Conservation (phyloP, 2,113 vertebrate species). For the Hassar affinis region DNA sequence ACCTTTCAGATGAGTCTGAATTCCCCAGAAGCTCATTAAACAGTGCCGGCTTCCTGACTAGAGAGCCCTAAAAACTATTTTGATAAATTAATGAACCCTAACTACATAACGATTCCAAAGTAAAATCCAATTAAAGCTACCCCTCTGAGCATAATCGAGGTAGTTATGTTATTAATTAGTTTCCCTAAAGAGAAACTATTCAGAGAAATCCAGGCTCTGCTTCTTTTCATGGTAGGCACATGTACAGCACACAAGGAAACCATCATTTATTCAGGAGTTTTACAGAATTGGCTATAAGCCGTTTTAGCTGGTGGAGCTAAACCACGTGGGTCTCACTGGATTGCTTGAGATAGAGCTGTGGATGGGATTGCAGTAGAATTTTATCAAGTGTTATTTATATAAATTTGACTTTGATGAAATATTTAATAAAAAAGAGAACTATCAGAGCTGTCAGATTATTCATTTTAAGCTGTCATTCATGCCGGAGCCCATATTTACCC, state of each 20-base stretch:
- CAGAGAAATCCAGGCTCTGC: slow-evolving; percentile 67
- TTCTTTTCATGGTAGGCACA: slow-evolving; percentile 71
- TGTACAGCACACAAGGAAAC: slow-evolving; percentile 60
- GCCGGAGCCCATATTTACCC: neutral
- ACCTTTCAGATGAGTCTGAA: slow-evolving; percentile 26
- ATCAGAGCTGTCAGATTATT: neutral
- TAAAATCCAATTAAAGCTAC: slow-evolving; percentile 70
- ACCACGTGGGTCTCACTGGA: neutral
- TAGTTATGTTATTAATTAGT: slow-evolving; percentile 70
- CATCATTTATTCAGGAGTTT: slow-evolving; percentile 73
- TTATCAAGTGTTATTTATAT: neutral
- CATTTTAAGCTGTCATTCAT: neutral
- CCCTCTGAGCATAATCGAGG: slow-evolving; percentile 64
- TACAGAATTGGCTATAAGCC: slow-evolving; percentile 57
- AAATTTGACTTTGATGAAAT: neutral
- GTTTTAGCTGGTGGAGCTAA: neutral
- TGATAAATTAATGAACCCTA: slow-evolving; percentile 73
- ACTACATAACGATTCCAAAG: slow-evolving; percentile 72
- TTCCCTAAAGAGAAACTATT: slow-evolving; percentile 63
- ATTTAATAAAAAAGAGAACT: neutral
- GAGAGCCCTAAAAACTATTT: slow-evolving; percentile 67
- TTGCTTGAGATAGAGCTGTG: neutral
- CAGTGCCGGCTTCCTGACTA: slow-evolving; percentile 52
- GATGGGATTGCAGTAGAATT: neutral
- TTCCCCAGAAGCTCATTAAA: slow-evolving; percentile 42